Percentiles rank a stretch among this genome's conserved stretches.
Evolutionary conservation across 2,113 vertebrate species (phyloP).

Genomic region (Oreamnos americanus): DNA sequence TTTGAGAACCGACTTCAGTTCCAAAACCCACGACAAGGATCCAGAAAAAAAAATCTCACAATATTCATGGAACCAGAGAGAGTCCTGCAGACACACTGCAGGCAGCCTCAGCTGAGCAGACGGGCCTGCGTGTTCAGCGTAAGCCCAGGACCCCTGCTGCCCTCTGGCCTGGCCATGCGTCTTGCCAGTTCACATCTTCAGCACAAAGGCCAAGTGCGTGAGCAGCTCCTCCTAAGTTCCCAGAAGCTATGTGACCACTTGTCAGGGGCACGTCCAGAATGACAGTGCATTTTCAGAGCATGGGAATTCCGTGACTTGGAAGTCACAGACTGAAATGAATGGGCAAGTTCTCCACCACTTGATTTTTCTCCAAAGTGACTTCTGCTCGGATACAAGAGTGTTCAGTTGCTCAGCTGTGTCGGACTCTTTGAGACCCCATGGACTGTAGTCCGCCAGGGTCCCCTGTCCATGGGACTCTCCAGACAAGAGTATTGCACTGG

Average conservation of each 20-base stretch:
- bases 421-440: not conserved
- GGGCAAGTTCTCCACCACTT: not conserved
- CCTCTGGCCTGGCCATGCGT: not conserved
- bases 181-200: fast-evolving
- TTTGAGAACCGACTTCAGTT: not conserved
- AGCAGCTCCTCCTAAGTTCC: fast-evolving
- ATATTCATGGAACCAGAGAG: not conserved
- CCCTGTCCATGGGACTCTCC: not conserved
- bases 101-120: not conserved
- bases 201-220: no score
- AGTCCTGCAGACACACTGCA: fast-evolving
- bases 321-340: not conserved
- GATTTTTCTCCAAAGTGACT: not conserved
- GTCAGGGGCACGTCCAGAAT: not conserved
- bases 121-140: fast-evolving
- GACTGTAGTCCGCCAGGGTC: not conserved
- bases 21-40: not conserved
- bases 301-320: not conserved
- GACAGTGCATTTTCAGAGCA: fast-evolving
- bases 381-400: not conserved
- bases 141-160: not conserved
- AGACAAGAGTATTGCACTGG: not conserved
- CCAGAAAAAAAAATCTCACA: not conserved
- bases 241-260: fast-evolving
- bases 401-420: not conserved